A percentile compares a stretch with the other conserved stretches of the same genome.
Evolutionary conservation across 2,797 vertebrate genomes (phyloP).

Genomic region (Kryptopterus vitreolus): DNA sequence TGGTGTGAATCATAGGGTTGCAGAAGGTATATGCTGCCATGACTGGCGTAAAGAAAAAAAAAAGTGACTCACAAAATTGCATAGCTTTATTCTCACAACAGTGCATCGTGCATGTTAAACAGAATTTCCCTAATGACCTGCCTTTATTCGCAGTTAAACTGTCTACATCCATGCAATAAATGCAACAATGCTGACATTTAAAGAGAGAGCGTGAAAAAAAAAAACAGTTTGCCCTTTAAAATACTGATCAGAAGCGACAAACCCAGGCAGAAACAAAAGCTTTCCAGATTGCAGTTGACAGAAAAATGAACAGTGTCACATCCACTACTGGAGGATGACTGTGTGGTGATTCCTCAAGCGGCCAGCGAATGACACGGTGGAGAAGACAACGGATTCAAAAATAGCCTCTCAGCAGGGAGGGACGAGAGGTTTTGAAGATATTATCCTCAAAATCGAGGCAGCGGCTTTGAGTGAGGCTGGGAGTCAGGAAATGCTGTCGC

Average conservation of each 20-base stretch:
- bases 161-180: constrained; percentile 30
- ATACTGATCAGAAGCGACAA: constrained; percentile 48
- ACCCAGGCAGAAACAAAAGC: constrained; percentile 51
- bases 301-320: constrained; percentile 61
- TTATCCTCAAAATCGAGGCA: constrained; percentile 79
- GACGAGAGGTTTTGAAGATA: constrained; percentile 78
- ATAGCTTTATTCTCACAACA: constrained; percentile 28
- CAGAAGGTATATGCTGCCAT: constrained; percentile 24
- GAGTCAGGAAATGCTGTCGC: constrained; percentile 70
- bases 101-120: constrained; percentile 23
- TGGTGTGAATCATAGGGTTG: constrained; percentile 39
- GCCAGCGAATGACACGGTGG: constrained; percentile 62
- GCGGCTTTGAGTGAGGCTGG: constrained; percentile 72
- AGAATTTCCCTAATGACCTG: constrained; percentile 22
- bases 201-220: neutral
- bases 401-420: constrained; percentile 76
- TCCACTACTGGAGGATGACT: constrained; percentile 54
- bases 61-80: constrained; percentile 30
- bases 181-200: constrained; percentile 24
- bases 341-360: constrained; percentile 61
- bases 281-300: constrained; percentile 61
- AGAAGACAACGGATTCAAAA: constrained; percentile 75
- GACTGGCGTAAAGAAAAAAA: constrained; percentile 36
- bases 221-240: constrained; percentile 30
- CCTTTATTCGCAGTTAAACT: constrained; percentile 28